A percentile compares a stretch with the other conserved stretches of the same genome.
These are phyloP conservation scores for Maccullochella peelii DNA, from an alignment of 2,113 vertebrate species.

Conservation along the genomic window DNA sequence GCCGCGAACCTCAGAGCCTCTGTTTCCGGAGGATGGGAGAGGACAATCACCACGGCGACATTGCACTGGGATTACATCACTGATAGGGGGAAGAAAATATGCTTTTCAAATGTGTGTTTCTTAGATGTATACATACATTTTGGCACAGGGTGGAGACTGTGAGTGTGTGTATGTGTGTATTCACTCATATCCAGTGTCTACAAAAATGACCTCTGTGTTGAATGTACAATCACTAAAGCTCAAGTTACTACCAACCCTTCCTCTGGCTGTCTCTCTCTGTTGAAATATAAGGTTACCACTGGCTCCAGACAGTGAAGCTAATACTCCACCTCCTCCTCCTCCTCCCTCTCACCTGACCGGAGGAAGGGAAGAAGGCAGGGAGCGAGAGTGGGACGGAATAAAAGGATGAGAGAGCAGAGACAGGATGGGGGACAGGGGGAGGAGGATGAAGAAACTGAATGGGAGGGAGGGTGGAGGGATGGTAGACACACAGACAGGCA, in stretches of 20 bases:
- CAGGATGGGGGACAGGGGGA: slow-evolving; percentile 35
- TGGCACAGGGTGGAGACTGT: slow-evolving; percentile 3
- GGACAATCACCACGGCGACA: slow-evolving; percentile 46
- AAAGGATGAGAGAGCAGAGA: slow-evolving; percentile 63
- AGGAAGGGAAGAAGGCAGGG: slow-evolving; percentile 29
- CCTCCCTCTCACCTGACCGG: slow-evolving; percentile 67
- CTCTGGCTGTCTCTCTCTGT: slow-evolving; percentile 59
- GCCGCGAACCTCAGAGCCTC: slow-evolving; percentile 40
- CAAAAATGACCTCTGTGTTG: slow-evolving; percentile 79
- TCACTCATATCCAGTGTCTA: slow-evolving; percentile 66
- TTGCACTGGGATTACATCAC: slow-evolving; percentile 76
- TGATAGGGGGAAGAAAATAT: slow-evolving; percentile 18
- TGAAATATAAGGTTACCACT: slow-evolving; percentile 79
- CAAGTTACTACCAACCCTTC: slow-evolving; percentile 67
- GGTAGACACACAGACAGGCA: not conserved
- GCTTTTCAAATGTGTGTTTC: slow-evolving; percentile 21
- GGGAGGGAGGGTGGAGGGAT: not conserved
- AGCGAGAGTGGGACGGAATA: slow-evolving; percentile 41
- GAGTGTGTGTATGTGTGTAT: slow-evolving; percentile 18
- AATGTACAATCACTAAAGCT: slow-evolving; percentile 77
- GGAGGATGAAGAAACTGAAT: slow-evolving; percentile 11
- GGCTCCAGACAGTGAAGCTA: slow-evolving; percentile 82
- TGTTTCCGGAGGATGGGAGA: slow-evolving; percentile 45
- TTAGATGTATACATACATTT: slow-evolving; percentile 1
- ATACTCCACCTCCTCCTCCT: slow-evolving; percentile 57